Percentiles rank a stretch among this genome's conserved stretches.
Conservation (phyloP, 2,888 invertebrate species). For the Busseola fusca region DNA sequence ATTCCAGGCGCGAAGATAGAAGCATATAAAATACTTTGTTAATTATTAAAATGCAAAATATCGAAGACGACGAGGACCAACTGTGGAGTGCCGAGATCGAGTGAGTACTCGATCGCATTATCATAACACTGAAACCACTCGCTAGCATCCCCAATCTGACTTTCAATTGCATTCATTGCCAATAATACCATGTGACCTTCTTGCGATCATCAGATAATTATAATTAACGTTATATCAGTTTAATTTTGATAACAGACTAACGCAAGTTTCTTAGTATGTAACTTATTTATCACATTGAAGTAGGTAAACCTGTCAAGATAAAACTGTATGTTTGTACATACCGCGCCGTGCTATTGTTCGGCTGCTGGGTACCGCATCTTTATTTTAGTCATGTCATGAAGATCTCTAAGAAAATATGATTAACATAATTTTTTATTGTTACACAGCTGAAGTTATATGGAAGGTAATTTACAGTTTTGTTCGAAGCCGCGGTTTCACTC, state of each 20-base stretch:
- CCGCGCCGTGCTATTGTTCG: conserved; percentile 76
- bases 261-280: conserved; percentile 77
- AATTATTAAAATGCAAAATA: conserved; percentile 59
- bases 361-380: conserved; percentile 66
- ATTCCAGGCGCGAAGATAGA: conserved; percentile 42
- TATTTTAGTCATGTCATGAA: conserved; percentile 61
- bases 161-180: conserved; percentile 37
- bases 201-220: conserved; percentile 51
- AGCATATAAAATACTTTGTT: conserved; percentile 32
- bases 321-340: conserved; percentile 78
- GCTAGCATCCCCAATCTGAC: conserved; percentile 52
- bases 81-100: conserved; percentile 78
- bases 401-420: conserved; percentile 57
- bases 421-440: conserved; percentile 61
- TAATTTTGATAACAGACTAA: conserved; percentile 75
- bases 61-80: conserved; percentile 70
- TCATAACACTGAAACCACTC: conserved; percentile 58
- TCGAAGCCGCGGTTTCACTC: too few species aligned
- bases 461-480: conserved; percentile 34
- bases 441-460: conserved; percentile 44
- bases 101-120: conserved; percentile 72
- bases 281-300: conserved; percentile 77
- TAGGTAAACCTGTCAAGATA: conserved; percentile 87
- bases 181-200: conserved; percentile 39
- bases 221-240: conserved; percentile 67